A percentile compares a stretch with the other conserved stretches of the same genome.
Conservation (phyloP, 2,888 invertebrate species). For the Bombylius major region DNA sequence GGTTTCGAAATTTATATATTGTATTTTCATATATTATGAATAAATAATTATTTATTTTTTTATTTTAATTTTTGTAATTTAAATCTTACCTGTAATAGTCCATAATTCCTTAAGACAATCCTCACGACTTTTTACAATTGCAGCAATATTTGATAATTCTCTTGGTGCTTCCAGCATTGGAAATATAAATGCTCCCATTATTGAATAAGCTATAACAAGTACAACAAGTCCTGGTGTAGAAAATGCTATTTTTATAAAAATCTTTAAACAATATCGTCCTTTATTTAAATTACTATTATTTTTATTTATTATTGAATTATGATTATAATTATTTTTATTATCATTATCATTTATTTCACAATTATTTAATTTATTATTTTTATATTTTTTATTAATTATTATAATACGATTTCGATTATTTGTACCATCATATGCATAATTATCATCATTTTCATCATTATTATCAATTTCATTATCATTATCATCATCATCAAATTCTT, state of each 20-base stretch:
- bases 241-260: constrained; percentile 28
- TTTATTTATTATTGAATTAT: background rate
- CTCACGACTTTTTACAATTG: constrained; percentile 49
- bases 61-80: background rate
- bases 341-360: background rate
- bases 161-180: constrained; percentile 61
- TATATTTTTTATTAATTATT: background rate
- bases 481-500: constrained; percentile 18
- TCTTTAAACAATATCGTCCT: constrained; percentile 21
- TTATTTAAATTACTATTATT: background rate
- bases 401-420: background rate
- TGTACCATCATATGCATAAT: background rate
- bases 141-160: constrained; percentile 49
- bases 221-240: constrained; percentile 50
- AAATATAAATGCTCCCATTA: constrained; percentile 63
- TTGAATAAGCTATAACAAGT: constrained; percentile 59
- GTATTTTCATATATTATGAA: background rate
- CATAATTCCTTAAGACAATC: constrained; percentile 61
- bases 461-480: background rate
- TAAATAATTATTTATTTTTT: background rate
- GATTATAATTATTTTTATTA: background rate
- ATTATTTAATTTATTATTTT: background rate
- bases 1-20: too few relatives aligned
- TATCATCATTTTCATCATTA: background rate
- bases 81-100: constrained; percentile 60